Base-by-base conservation (phyloP, 2,113 vertebrate genomes). In the Anas platyrhynchos region DNA sequence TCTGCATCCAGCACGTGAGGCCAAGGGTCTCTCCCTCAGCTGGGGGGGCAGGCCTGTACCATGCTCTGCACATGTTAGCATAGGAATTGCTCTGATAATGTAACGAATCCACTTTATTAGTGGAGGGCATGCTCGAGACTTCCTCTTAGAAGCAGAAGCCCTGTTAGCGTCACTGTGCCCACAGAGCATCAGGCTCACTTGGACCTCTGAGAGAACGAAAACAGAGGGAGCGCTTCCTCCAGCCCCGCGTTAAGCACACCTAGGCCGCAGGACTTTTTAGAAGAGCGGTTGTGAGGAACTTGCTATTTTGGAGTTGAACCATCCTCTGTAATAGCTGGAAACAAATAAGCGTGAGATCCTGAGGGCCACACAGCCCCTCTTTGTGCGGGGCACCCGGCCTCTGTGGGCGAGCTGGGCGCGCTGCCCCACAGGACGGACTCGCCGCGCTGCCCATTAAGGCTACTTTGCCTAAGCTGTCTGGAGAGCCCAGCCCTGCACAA, bases 81-180 rank as follows among this genome's bases (percentile, higher is more conserved):
- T 14, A 66, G n/a, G 10, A 83, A 50, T 14, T 36, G 27, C 72
- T 78, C 59, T 72, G 65, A 63, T 36, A 89, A 38, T 74, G 50
- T 63, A 85, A 36, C 6, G 1, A 66, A 55, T n/a, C 20, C 34
- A 26, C 4, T 74, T 62, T 14, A 41, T n/a, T 56, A 76, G 50
- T 1, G 58, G 26, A 58, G 74, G 38, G 13, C 34, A 29, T 7
- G 8, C 58, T 83, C 17, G 20, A 77, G 50, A 50, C 6, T 6
- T 43, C 16, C 21, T 38, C 23, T 12, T 0, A 41, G 4, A 54
- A 77, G 50, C 23, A 89, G 50, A 31, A 88, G 59, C 38, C 31
- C 38, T 0, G 0, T 21, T 27, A 44, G 1, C 2, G 48, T n/a
- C 52, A 66, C 55, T 44, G 17, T 27, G n/a, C 25, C 27, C 79